Evolutionary conservation across 2,888 invertebrate genomes (phyloP).

Genomic region (Physocephala rufipes): DNA sequence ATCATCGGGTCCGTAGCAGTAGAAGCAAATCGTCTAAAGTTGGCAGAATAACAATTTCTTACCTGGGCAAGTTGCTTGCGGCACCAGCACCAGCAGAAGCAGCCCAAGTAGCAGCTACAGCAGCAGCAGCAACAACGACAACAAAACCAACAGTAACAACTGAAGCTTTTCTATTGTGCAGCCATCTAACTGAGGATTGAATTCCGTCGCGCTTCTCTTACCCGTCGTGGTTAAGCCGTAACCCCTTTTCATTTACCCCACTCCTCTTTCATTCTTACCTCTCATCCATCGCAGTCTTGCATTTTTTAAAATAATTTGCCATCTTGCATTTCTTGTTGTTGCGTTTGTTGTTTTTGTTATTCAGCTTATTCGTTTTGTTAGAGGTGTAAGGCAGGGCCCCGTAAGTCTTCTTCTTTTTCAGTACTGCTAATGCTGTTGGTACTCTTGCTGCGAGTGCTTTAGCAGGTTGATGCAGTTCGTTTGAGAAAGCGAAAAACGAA

Average conservation of each 20-base stretch:
- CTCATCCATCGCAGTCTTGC: conserved; percentile 11
- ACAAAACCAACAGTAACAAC: background rate
- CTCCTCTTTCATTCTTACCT: background rate
- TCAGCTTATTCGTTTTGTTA: background rate
- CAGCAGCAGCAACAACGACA: no score
- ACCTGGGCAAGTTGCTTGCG: background rate
- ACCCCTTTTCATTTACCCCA: conserved; percentile 13
- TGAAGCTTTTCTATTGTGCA: conserved; percentile 32
- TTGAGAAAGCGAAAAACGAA: conserved; percentile 38
- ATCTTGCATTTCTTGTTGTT: conserved; percentile 21
- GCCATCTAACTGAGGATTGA: conserved; percentile 31
- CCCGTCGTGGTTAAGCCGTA: conserved; percentile 37
- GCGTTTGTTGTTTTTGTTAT: conserved; percentile 10
- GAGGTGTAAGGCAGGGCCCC: conserved; percentile 5
- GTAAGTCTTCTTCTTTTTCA: no score
- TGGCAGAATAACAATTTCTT: conserved; percentile 18
- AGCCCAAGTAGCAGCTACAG: no score
- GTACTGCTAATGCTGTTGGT: no score
- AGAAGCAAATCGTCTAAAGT: background rate
- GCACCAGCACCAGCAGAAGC: background rate
- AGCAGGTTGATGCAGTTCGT: conserved; percentile 31
- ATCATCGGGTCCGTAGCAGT: background rate
- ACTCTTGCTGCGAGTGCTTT: conserved; percentile 18
- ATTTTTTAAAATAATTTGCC: conserved; percentile 27
- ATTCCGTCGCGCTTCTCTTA: conserved; percentile 29